Conservation (phyloP, 2,888 invertebrate species). For the Leptinotarsa haldemani region DNA sequence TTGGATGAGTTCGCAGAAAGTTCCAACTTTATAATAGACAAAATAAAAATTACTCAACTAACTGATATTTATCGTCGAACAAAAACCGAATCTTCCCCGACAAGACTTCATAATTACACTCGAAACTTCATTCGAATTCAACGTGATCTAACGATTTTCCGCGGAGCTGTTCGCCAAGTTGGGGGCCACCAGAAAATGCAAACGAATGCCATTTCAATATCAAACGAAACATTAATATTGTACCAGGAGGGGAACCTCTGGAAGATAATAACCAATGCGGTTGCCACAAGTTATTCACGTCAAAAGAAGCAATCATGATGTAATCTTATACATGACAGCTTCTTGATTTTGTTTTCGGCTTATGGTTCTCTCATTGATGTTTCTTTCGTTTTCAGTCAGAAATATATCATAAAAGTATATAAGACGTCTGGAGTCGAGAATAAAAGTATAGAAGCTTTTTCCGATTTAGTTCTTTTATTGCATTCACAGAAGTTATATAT, state of each 20-base stretch:
- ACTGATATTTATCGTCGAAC: neutral
- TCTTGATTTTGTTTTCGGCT: slow-evolving; percentile 5
- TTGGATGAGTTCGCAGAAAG: neutral
- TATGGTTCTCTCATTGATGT: neutral
- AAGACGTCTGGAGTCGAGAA: no score
- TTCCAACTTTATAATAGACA: neutral
- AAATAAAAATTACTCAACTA: neutral
- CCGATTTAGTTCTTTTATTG: no score
- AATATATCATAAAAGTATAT: neutral
- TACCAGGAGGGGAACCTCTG: slow-evolving; percentile 8
- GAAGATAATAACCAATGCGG: slow-evolving; percentile 15
- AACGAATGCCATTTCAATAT: slow-evolving; percentile 28
- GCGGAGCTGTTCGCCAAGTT: neutral
- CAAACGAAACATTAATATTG: slow-evolving; percentile 26
- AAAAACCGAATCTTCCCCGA: neutral
- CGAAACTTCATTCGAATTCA: neutral
- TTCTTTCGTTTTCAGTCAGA: neutral
- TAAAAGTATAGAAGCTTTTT: no score
- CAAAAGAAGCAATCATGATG: slow-evolving; percentile 4
- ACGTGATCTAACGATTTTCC: slow-evolving; percentile 2
- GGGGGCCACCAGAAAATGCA: slow-evolving; percentile 4
- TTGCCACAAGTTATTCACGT: slow-evolving; percentile 22
- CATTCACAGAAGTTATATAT: no score
- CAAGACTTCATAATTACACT: neutral
- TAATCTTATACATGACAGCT: slow-evolving; percentile 9